Percentiles rank a stretch among this genome's conserved stretches.
Conservation (phyloP, 2,113 vertebrate species). For the Pseudopipra pipra region DNA sequence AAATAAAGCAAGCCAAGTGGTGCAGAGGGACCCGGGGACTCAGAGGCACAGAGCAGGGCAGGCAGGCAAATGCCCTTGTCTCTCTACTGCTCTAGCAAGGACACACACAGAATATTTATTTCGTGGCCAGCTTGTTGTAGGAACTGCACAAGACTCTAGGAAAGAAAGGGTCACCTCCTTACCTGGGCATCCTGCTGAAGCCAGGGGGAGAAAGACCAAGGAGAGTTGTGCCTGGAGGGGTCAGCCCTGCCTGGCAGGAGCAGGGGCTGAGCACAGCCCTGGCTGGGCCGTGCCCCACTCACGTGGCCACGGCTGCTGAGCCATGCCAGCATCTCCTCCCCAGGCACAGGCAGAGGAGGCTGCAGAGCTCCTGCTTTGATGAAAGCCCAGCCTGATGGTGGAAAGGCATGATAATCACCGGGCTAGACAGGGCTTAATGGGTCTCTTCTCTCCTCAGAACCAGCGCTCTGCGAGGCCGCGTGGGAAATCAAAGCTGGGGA, state of each 20-base stretch:
- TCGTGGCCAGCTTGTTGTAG: not conserved
- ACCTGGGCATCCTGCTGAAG: not conserved
- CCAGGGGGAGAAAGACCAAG: not conserved
- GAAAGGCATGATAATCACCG: not conserved
- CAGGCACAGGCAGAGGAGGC: not conserved
- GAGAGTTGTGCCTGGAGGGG: not conserved
- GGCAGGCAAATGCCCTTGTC: not conserved
- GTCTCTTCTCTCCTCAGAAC: not conserved
- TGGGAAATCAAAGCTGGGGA: slow-evolving; percentile 51
- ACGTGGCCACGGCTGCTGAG: not conserved
- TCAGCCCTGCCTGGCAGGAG: not conserved
- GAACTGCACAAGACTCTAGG: not conserved
- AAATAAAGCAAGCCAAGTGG: not conserved
- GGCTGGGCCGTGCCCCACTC: not conserved
- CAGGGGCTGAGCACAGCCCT: not conserved
- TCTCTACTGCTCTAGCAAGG: not conserved
- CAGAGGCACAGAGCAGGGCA: not conserved
- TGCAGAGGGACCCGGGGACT: not conserved
- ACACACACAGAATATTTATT: not conserved
- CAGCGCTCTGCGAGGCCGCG: fast-evolving
- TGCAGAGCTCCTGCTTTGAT: not conserved
- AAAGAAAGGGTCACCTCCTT: not conserved
- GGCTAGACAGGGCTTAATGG: slow-evolving; percentile 16
- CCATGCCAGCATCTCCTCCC: not conserved
- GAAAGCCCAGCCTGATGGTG: not conserved